Base-by-base conservation (phyloP, 2,888 invertebrate genomes). In the Bombylius major region DNA sequence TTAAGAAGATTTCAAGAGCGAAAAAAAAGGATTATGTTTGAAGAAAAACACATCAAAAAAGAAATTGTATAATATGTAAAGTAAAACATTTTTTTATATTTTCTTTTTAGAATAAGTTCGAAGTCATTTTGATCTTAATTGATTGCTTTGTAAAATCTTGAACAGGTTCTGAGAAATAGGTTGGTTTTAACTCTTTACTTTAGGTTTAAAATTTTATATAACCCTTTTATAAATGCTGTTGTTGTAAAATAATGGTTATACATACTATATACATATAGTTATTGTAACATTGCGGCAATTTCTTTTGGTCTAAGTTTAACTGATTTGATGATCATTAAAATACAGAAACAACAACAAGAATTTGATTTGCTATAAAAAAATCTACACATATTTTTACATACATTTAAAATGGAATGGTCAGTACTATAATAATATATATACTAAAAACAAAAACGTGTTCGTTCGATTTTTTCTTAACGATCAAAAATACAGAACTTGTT, bases 141-240 rank as follows among this genome's bases (percentile, higher is more conserved):
- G 55, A 55, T 55, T 55, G 51, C 55, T 51, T 55, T 48, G 47
- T 55, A 55, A 48, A 51, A 55, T 55, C 42, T 47, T 32, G 51
- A 55, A 55, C 55, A 55, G 51, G 51, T 55, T 55, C 55, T 44
- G 14, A 55, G 55, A 55, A 55, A 47, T 55, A 51, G 55, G 55
- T 51, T 55, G 55, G 44, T 51, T 55, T 55, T 55, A 45, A 50
- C 55, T 55, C 39, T 42, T 1, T 11, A 42, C 39, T 42, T 42
- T 5, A 42, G 4, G 4, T 11, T 23, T 23, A 23, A 23, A 23
- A 23, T 4, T 36, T 36, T 36, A 36, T 36, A 4, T 36, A 8
- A 42, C 39, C 39, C 12, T 42, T 42, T 11, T 5, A 42, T 11
- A 11, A 11, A 42, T 42, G 36, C 36, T 36, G 36, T 36, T 36